Percentiles rank a stretch among this genome's conserved stretches.
Evolutionary conservation across 2,113 vertebrate genomes (phyloP).

Genomic region (Actinemys pallida): DNA sequence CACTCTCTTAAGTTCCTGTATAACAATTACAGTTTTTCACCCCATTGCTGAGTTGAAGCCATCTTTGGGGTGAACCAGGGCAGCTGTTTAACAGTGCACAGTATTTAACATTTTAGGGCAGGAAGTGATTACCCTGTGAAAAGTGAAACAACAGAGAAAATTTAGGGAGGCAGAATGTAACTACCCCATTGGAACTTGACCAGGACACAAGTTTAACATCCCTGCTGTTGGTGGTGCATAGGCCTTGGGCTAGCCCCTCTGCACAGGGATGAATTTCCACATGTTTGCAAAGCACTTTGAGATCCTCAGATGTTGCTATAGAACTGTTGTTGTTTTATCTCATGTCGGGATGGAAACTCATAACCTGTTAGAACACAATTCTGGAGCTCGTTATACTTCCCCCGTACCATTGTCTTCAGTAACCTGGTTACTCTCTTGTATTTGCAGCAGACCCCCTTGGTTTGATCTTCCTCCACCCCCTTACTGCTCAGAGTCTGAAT

Average conservation of each 20-base stretch:
- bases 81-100: background rate
- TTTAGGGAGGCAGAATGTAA: background rate
- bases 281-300: background rate
- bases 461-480: slow-evolving; percentile 97
- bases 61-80: background rate
- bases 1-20: background rate
- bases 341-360: background rate
- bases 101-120: background rate
- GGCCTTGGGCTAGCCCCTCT: background rate
- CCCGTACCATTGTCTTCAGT: background rate
- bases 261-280: background rate
- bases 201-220: background rate
- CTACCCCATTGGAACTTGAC: background rate
- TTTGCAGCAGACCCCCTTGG: slow-evolving; percentile 91
- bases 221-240: background rate
- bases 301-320: background rate
- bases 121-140: background rate
- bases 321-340: background rate
- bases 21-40: no score
- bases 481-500: slow-evolving; percentile 87
- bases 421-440: slow-evolving; percentile 18
- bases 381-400: rapidly evolving
- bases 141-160: rapidly evolving
- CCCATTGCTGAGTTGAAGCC: background rate
- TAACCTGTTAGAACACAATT: background rate